phyloP scores from a whole-genome alignment of 2,888 invertebrate species.

The Augiades crinisus region DNA sequence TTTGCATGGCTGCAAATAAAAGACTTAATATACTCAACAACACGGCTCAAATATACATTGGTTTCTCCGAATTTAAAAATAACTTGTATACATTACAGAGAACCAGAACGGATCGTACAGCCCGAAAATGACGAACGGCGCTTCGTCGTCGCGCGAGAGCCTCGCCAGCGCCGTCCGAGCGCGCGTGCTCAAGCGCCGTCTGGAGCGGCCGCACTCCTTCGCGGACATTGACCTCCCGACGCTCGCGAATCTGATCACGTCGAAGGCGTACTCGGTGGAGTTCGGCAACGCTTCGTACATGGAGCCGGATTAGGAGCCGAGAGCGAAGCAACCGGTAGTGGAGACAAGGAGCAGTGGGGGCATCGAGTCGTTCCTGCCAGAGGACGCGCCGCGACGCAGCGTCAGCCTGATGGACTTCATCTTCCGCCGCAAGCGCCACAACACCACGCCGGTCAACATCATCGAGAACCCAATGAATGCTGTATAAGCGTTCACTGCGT shows the following conservation, averaged over 20 bases:
- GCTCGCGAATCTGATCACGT: slow-evolving; percentile 46
- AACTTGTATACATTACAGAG: slow-evolving; percentile 45
- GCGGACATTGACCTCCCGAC: slow-evolving; percentile 45
- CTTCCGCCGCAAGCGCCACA: slow-evolving; percentile 33
- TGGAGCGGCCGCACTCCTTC: slow-evolving; percentile 57
- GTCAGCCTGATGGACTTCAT: slow-evolving; percentile 48
- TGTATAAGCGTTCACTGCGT: neutral
- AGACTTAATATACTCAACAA: too few species aligned
- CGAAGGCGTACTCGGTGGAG: slow-evolving; percentile 51
- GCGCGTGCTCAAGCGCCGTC: slow-evolving; percentile 47
- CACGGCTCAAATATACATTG: too few species aligned
- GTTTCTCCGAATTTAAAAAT: too few species aligned
- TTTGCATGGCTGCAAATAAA: too few species aligned
- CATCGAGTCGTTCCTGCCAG: slow-evolving; percentile 40
- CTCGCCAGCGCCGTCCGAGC: slow-evolving; percentile 55
- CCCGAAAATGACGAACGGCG: slow-evolving; percentile 36
- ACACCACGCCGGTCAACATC: slow-evolving; percentile 42
- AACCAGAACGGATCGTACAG: slow-evolving; percentile 41
- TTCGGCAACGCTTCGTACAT: slow-evolving; percentile 34
- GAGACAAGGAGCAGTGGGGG: slow-evolving; percentile 48
- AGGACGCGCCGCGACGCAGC: slow-evolving; percentile 39
- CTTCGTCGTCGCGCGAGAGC: slow-evolving; percentile 50
- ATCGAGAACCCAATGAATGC: slow-evolving; percentile 68
- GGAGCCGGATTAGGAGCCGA: slow-evolving; percentile 40
- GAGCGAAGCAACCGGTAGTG: slow-evolving; percentile 38